phyloP scores from a whole-genome alignment of 1,140 invertebrate species.

The Heliconius hewitsoni region DNA sequence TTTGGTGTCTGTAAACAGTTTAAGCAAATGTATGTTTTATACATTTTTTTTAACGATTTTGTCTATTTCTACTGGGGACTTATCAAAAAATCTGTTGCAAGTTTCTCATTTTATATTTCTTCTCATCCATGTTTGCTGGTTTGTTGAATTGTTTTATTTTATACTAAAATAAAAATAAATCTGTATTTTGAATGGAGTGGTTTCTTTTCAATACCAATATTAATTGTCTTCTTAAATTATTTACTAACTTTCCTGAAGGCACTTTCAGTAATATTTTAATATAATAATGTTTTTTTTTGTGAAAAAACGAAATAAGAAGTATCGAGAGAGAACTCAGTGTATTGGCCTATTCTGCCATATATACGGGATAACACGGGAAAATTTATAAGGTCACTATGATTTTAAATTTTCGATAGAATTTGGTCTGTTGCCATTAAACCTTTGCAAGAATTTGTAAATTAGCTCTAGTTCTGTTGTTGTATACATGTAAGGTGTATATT shows the following conservation, averaged over 20 bases:
- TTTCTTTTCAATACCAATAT: neutral
- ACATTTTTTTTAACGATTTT: neutral
- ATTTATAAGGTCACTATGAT: neutral
- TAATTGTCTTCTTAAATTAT: neutral
- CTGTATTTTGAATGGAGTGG: conserved; percentile 1
- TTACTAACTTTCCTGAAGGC: no score
- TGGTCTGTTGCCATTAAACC: neutral
- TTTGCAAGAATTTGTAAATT: no score
- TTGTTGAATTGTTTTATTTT: conserved; percentile 14
- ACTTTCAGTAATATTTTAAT: no score
- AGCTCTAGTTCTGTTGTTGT: no score
- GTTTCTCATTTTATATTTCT: neutral
- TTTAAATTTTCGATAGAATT: no score
- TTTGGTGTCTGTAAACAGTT: no score
- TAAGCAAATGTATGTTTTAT: neutral
- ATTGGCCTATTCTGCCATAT: neutral
- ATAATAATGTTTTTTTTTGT: no score
- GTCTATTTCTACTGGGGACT: no score
- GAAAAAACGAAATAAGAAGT: no score
- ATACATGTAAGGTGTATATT: no score
- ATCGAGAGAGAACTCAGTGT: no score
- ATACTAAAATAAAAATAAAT: neutral
- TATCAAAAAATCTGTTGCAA: no score
- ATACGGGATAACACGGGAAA: neutral
- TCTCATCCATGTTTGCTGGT: neutral